Evolutionary conservation across 2,797 vertebrate genomes (phyloP).

Genomic region (Crotalus adamanteus): DNA sequence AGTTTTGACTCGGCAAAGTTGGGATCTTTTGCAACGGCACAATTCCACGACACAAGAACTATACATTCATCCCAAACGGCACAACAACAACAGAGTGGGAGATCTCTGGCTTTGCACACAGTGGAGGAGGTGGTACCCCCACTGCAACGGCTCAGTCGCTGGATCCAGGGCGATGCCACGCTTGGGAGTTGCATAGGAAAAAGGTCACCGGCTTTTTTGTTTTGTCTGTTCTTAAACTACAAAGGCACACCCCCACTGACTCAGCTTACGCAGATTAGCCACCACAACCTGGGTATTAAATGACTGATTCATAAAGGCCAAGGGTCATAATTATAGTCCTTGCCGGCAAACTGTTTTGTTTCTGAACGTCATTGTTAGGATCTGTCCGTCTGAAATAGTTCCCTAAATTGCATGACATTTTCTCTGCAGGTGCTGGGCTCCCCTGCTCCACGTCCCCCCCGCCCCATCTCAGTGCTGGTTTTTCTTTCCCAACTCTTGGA

Average conservation of each 20-base stretch:
- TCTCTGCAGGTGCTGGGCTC: too few relatives aligned
- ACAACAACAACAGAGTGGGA: too few relatives aligned
- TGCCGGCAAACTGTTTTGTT: neutral
- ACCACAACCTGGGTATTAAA: neutral
- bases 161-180: neutral
- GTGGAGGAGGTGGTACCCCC: neutral
- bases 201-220: neutral
- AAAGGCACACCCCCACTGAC: neutral
- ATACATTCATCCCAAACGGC: too few relatives aligned
- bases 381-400: neutral
- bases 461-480: neutral
- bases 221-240: neutral
- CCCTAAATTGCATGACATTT: constrained; percentile 3
- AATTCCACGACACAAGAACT: too few relatives aligned
- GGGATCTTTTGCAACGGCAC: too few relatives aligned
- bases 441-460: neutral
- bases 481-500: neutral
- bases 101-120: neutral
- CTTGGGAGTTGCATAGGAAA: neutral
- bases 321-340: neutral
- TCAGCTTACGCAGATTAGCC: neutral
- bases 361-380: neutral
- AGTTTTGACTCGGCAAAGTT: too few relatives aligned
- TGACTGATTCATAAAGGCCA: neutral
- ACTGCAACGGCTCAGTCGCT: neutral